Evolutionary conservation across 2,888 invertebrate genomes (phyloP), one percentile per base, ranked within the genome.

Genomic region (Anthrax anthrax): DNA sequence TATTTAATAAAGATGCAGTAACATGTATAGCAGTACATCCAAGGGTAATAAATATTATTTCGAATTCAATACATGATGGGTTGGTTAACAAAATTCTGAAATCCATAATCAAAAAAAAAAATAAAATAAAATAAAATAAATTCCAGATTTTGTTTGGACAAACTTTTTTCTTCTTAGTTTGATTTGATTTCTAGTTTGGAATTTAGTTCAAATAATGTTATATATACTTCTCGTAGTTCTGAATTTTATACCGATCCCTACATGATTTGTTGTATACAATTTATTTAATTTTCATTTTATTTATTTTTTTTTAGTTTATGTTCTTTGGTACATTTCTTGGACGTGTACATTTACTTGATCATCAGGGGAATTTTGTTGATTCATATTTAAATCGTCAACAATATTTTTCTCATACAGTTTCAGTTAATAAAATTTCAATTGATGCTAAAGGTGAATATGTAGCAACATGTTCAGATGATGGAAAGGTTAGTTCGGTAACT

Each of bases 281-380:
- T n/a, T n/a, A n/a, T n/a, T n/a, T n/a, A n/a, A n/a, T n/a, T n/a
- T n/a, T n/a, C n/a, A n/a, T n/a, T n/a, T n/a, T n/a, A n/a, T n/a
- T n/a, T n/a, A n/a, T n/a, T n/a, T n/a, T n/a, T n/a, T 60, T 65
- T 42, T 56, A 87, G 84, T 94, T 95, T 68, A 76, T 95, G 44
- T 91, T 91, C 57, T 71, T 96, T 51, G 96, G 95, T 23, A 91
- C 92, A 14, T 85, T 88, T 62, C 88, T 86, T 81, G 96, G 96
- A 3, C 77, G 80, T 51, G 82, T 96, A 47, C 84, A 92, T 62
- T 71, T 96, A 47, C 66, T 96, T 47, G 95, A 96, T 64, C 94
- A 94, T 66, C 84, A 88, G 61, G 96, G 95, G 0, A 90, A 95
- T 65, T 74, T 71, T 1, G 76, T 78, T 17, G 71, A 72, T 1